Evolutionary conservation across 2,888 invertebrate species (phyloP), one percentile per base, ranked within the genome.

Genomic region (Ophion slaviceki): DNA sequence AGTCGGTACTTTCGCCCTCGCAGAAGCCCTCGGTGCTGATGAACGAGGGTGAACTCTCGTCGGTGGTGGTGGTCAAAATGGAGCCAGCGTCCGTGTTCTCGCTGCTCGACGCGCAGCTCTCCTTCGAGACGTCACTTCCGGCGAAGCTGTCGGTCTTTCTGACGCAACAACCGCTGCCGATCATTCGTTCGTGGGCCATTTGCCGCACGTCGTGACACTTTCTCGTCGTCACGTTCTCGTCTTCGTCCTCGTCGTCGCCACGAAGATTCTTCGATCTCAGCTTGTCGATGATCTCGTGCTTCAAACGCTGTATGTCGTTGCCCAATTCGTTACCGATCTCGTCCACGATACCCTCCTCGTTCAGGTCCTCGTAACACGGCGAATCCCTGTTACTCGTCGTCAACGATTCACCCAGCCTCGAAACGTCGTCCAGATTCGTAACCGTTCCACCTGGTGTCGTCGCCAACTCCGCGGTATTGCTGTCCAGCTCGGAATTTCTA

Each of bases 11-110:
- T 40, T 94, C 94, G 32, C 94, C 93, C 87, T 94, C 94, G 89
- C 93, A 93, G 86, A 93, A 93, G 8, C 94, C 93, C 75, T 94
- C 94, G 53, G 93, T 93, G 75, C 93, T 93, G 53, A 93, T 82
- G 82, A 93, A 82, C 74, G 93, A 92, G 7, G 92, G 90, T 79
- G 92, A 92, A 71, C 93, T 90, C 75, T 93, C 93, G 89, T 96
- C 96, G 90, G 96, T 96, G 86, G 96, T 94, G 86, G 96, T 96
- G 67, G 96, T 96, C 90, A 96, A 96, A 91, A 96, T 96, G 89
- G 95, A 95, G 92, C 95, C 94, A 90, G 95, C 95, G 91, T 96
- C 96, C 92, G 95, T 95, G 92, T 95, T 95, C 91, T 96, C 95
- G 93, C 96, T 96, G 93, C 96, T 96, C 93, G 96, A 96, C 88